Base-by-base conservation (phyloP, 2,797 vertebrate genomes). In the Sebastes glaucus region DNA sequence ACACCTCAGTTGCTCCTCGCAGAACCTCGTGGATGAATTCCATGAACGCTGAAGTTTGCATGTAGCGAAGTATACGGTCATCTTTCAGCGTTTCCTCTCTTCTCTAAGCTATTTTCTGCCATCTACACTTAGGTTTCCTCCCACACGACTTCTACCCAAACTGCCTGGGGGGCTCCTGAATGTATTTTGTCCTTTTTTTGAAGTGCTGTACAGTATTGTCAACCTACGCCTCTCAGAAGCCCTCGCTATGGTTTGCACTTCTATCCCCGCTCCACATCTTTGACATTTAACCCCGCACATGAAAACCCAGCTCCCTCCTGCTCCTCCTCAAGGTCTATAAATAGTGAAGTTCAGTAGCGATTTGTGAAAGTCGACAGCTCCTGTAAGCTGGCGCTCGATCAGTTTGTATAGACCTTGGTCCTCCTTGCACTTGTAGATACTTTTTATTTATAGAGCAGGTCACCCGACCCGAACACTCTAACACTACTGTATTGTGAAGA, bases 171-270 rank as follows among this genome's bases (percentile, higher is more conserved):
- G 82, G 80, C 78, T 92, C 94, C 94, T 94, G 94, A 95, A 95
- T 95, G 94, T 95, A 93, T 92, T 79, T 67, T 77, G 88, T 90
- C 90, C 87, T 91, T 91, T 92, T 46, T 88, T 92, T 93, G 64
- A 94, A 93, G 90, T 94, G 93, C 89, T 94, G 93, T 93, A 88
- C 82, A 86, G 90, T 94, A 91, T 89, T 78, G 87, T 91, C 84
- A 74, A 78, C 84, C 86, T 85, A 82, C 38, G 77, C 87, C 88
- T 82, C 83, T 53, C 46, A 61, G 38, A 74, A 64, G 55, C 77
- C 74, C 71, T 79, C 65, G 67, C 83, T 63, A 62, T 75, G 23
- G 65, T 85, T 88, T 88, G 81, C 77, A 78, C 77, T 81, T 83
- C 55, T 64, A 38, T 30, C 74, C 66, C 49, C n/a, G 8, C 22